Evolutionary conservation across 2,888 invertebrate species (phyloP).

Genomic region (Meandrusa payeni): DNA sequence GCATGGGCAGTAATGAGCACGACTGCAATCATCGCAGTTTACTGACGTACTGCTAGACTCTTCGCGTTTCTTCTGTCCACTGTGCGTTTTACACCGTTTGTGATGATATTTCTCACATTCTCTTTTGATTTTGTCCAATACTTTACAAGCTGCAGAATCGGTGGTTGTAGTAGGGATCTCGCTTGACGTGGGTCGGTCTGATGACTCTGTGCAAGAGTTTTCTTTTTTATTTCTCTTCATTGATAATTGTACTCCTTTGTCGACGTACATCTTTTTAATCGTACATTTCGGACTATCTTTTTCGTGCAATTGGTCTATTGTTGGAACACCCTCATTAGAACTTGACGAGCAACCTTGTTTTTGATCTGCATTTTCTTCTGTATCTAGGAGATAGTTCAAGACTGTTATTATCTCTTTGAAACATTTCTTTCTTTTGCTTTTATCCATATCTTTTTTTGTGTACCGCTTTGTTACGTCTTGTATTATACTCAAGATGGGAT

Average conservation of each 20-base stretch:
- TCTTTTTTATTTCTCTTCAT: conserved; percentile 38
- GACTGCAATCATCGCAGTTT: conserved; percentile 60
- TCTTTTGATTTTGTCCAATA: conserved; percentile 62
- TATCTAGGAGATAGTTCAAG: conserved; percentile 65
- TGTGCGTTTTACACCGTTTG: conserved; percentile 47
- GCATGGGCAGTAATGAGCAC: conserved; percentile 54
- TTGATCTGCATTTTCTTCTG: conserved; percentile 53
- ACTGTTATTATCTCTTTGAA: conserved; percentile 65
- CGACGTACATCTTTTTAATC: conserved; percentile 33
- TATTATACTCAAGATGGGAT: conserved; percentile 59
- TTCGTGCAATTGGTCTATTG: conserved; percentile 14
- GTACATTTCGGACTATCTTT: conserved; percentile 19
- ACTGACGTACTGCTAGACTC: conserved; percentile 59
- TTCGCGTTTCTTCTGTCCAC: conserved; percentile 48
- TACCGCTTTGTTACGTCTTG: conserved; percentile 67
- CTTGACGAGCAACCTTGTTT: conserved; percentile 17
- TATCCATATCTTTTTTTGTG: conserved; percentile 56
- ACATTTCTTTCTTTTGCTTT: conserved; percentile 60
- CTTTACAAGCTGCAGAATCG: conserved; percentile 61
- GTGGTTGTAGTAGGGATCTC: conserved; percentile 58
- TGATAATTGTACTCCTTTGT: conserved; percentile 52
- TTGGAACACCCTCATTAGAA: conserved; percentile 4
- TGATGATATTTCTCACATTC: conserved; percentile 70
- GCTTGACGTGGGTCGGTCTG: conserved; percentile 52
- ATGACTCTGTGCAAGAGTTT: conserved; percentile 45